Evolutionary conservation across 2,113 vertebrate genomes (phyloP).

Genomic region (Gavia stellata): DNA sequence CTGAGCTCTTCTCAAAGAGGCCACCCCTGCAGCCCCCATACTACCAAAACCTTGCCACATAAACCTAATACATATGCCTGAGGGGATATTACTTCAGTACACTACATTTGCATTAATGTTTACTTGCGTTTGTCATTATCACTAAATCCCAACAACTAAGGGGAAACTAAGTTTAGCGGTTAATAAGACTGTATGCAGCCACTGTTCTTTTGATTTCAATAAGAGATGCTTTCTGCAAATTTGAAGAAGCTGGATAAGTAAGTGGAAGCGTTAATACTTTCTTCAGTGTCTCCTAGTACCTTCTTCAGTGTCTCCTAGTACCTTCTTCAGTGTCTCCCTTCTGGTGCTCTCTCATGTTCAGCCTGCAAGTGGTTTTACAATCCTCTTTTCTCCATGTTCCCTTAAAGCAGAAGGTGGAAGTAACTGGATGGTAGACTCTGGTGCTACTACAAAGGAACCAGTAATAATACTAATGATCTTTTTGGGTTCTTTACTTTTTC

Average conservation of each 20-base stretch:
- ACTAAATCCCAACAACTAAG: neutral
- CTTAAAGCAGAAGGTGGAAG: neutral
- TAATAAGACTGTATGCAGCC: neutral
- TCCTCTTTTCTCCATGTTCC: neutral
- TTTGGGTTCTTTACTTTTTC: neutral
- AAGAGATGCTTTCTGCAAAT: neutral
- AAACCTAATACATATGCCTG: neutral
- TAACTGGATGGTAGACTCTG: neutral
- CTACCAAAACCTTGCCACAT: neutral
- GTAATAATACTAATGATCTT: neutral
- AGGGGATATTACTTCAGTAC: neutral
- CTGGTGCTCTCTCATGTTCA: neutral
- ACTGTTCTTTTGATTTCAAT: neutral
- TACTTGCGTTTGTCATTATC: neutral
- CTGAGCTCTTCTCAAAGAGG: neutral
- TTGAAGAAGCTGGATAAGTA: neutral
- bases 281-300: neutral
- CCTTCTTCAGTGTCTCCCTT: neutral
- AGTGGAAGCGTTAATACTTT: neutral
- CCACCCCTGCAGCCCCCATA: neutral
- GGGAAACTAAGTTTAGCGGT: neutral
- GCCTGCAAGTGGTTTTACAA: neutral
- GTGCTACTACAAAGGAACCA: neutral
- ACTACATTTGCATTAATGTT: accelerated
- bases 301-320: too few species aligned